Percentiles rank a stretch among this genome's conserved stretches.
Evolutionary conservation across 1,140 invertebrate species (phyloP).

Genomic region (Geopemphigus sp.): DNA sequence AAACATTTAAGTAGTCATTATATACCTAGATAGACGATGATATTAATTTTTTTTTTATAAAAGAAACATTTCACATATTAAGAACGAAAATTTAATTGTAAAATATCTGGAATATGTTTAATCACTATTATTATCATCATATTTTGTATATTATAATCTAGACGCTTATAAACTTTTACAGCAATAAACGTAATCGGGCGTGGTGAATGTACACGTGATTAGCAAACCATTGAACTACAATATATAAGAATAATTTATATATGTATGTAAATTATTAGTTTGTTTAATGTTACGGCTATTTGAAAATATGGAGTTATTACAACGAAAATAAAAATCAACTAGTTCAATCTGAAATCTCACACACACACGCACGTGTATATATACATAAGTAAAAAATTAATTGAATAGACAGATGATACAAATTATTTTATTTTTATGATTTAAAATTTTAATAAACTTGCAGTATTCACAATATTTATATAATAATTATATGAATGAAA

Average conservation of each 20-base stretch:
- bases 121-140: not conserved
- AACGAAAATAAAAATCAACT: not conserved
- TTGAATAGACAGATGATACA: not conserved
- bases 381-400: not conserved
- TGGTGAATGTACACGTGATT: conserved; percentile 9
- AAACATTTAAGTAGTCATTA: too few relatives aligned
- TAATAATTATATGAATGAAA: not conserved
- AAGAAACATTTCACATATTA: not conserved
- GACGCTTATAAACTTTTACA: not conserved
- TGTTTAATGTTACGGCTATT: not conserved
- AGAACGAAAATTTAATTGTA: not conserved
- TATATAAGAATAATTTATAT: not conserved
- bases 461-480: not conserved
- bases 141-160: not conserved
- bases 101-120: not conserved
- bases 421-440: not conserved
- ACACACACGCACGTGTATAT: not conserved
- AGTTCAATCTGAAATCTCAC: not conserved
- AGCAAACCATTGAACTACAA: not conserved
- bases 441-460: not conserved
- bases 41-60: too few relatives aligned
- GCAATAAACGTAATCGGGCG: not conserved
- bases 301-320: not conserved
- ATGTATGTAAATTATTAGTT: not conserved
- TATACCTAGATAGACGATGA: too few relatives aligned